Evolutionary conservation across 2,113 vertebrate genomes (phyloP).

Genomic region (Erythrocercus mccallii): DNA sequence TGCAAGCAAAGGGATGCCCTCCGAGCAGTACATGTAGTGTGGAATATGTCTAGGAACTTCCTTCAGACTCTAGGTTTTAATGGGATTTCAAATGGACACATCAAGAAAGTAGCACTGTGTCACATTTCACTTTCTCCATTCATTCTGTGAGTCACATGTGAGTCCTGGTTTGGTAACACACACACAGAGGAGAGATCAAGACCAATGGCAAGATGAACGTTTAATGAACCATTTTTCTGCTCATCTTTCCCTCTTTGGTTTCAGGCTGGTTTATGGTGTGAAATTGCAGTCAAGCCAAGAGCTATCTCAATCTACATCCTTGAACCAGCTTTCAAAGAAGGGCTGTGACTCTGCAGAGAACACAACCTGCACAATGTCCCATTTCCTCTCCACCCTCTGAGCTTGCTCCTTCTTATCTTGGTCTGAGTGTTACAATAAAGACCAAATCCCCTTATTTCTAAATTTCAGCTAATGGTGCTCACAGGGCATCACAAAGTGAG

Average conservation of each 20-base stretch:
- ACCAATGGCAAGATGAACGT: not conserved
- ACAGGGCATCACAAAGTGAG: not conserved
- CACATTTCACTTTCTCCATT: not conserved
- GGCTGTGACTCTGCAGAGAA: not conserved
- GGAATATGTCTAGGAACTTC: not conserved
- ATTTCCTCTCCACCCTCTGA: not conserved
- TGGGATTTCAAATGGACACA: not conserved
- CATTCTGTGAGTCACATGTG: not conserved
- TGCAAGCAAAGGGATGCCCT: not conserved
- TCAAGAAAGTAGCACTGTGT: not conserved
- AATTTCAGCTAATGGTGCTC: not conserved
- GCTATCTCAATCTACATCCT: not conserved
- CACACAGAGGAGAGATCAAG: not conserved
- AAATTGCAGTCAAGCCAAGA: not conserved
- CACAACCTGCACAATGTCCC: rapidly evolving
- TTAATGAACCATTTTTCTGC: not conserved
- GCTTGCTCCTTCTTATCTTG: not conserved
- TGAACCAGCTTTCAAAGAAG: not conserved
- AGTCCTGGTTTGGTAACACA: not conserved
- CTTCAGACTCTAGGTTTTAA: not conserved
- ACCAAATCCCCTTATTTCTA: not conserved
- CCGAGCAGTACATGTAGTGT: rapidly evolving
- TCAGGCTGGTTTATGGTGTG: not conserved
- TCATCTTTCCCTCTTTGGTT: not conserved
- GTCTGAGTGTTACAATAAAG: not conserved